phyloP scores from a whole-genome alignment of 2,797 vertebrate genomes.

The Lindbergichthys nudifrons region DNA sequence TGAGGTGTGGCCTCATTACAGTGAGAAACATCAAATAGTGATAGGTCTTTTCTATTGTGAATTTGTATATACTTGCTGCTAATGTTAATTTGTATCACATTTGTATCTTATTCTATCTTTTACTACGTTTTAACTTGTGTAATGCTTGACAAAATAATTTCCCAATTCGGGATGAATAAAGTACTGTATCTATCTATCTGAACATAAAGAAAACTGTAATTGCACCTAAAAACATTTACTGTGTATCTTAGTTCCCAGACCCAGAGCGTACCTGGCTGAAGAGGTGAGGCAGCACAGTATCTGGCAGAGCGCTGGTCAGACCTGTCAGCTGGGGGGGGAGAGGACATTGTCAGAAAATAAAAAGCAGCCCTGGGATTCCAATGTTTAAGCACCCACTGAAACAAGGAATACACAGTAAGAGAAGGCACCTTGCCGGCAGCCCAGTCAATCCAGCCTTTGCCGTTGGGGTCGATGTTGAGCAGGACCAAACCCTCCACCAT shows the following conservation, averaged over 20 bases:
- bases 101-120: too few species aligned
- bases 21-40: too few species aligned
- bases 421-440: slow-evolving; percentile 91
- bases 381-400: too few species aligned
- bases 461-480: slow-evolving; percentile 96
- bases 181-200: too few species aligned
- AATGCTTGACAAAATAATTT: too few species aligned
- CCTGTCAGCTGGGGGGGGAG: slow-evolving; percentile 88
- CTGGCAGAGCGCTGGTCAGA: slow-evolving; percentile 91
- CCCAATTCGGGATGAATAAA: too few species aligned
- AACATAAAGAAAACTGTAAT: not conserved
- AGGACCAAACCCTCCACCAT: slow-evolving; percentile 96
- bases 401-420: fast-evolving
- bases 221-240: not conserved
- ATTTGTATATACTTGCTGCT: too few species aligned
- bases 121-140: too few species aligned
- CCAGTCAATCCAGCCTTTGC: slow-evolving; percentile 99
- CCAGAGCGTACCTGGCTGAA: slow-evolving; percentile 92
- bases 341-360: not conserved
- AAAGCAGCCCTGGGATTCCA: fast-evolving
- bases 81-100: too few species aligned
- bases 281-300: slow-evolving; percentile 93
- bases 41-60: too few species aligned
- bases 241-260: not conserved
- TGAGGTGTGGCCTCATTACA: too few species aligned